These are phyloP conservation scores for Alcis repandata DNA, from an alignment of 2,888 invertebrate genomes.

Conservation along the genomic window DNA sequence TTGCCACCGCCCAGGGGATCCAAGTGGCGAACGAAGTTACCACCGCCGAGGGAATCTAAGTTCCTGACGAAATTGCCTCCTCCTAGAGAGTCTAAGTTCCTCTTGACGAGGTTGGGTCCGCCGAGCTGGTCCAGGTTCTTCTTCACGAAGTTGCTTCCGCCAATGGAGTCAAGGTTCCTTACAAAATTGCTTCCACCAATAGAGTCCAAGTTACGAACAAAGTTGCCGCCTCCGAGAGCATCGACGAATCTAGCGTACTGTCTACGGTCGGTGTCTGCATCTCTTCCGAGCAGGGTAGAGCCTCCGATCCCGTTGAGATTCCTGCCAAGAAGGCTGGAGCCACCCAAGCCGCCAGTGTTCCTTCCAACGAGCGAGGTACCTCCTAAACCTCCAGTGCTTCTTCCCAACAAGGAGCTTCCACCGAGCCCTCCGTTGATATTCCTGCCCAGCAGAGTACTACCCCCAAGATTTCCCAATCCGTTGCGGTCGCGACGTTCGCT, in stretches of 20 bases:
- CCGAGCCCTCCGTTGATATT: constrained; percentile 53
- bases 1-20: constrained; percentile 76
- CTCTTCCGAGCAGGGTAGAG: constrained; percentile 57
- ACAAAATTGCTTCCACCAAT: constrained; percentile 79
- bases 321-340: constrained; percentile 56
- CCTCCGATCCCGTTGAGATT: constrained; percentile 62
- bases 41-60: constrained; percentile 81
- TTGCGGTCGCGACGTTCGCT: constrained; percentile 59
- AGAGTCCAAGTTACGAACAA: constrained; percentile 74
- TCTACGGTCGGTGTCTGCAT: constrained; percentile 54
- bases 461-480: constrained; percentile 51
- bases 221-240: constrained; percentile 73
- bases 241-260: constrained; percentile 63
- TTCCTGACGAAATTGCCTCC: constrained; percentile 77
- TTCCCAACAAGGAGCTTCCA: constrained; percentile 55
- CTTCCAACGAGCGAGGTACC: constrained; percentile 52
- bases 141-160: constrained; percentile 77
- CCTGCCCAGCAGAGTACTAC: constrained; percentile 55
- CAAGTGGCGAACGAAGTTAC: constrained; percentile 78
- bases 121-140: constrained; percentile 78
- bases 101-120: constrained; percentile 77
- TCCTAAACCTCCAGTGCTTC: constrained; percentile 54
- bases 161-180: constrained; percentile 73
- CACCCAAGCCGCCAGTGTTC: constrained; percentile 53
- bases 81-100: constrained; percentile 75